phyloP scores from a whole-genome alignment of 1,140 invertebrate genomes.

The Drosophila truncata region DNA sequence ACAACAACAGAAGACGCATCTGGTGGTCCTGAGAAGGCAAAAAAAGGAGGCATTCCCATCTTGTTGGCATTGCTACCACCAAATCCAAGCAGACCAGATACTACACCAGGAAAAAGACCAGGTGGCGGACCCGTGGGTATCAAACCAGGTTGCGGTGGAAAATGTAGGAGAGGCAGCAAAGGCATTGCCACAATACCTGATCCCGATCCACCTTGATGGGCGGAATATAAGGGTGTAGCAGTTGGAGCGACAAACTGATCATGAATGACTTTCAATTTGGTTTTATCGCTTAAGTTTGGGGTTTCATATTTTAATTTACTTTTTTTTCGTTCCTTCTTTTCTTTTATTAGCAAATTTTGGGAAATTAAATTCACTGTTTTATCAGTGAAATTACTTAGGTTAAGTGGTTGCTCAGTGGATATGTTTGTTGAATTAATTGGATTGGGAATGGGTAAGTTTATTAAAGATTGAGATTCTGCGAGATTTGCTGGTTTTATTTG shows the following conservation, averaged over 20 bases:
- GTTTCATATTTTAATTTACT: conserved; percentile 41
- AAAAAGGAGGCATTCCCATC: conserved; percentile 46
- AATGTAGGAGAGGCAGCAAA: conserved; percentile 70
- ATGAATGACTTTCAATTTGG: conserved; percentile 2
- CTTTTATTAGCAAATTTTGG: conserved; percentile 29
- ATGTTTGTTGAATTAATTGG: not conserved
- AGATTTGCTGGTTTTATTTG: conserved; percentile 3
- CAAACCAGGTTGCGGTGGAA: conserved; percentile 88
- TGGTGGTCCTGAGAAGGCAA: conserved; percentile 25
- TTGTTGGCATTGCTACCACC: conserved; percentile 15
- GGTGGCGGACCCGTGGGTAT: conserved; percentile 87
- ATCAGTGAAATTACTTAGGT: conserved; percentile 37
- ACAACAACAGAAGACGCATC: conserved; percentile 3
- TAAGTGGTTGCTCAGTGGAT: conserved; percentile 57
- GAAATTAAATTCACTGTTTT: conserved; percentile 2
- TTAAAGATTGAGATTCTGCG: conserved; percentile 15
- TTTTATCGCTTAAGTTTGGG: not conserved
- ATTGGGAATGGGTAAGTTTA: not conserved
- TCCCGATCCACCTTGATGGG: conserved; percentile 26
- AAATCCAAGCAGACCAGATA: conserved; percentile 46
- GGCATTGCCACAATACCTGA: conserved; percentile 43
- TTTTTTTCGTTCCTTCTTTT: conserved; percentile 64
- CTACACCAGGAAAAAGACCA: conserved; percentile 84
- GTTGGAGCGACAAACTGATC: conserved; percentile 6
- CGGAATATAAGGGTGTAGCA: conserved; percentile 20